phyloP scores from a whole-genome alignment of 2,797 vertebrate genomes.

The Coluber constrictor region DNA sequence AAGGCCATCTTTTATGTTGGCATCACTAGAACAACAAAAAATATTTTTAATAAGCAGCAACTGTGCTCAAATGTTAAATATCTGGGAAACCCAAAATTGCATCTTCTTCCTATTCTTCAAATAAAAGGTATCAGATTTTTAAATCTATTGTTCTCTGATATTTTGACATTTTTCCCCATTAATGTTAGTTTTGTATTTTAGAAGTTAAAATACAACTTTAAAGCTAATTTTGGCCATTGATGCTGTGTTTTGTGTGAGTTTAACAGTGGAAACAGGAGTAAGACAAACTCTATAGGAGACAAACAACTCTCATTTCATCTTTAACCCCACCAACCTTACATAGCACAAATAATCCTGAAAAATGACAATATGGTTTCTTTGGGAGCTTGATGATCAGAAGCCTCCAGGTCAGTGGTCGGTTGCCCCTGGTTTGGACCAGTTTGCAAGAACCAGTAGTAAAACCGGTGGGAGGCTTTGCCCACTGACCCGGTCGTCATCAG shows the following conservation, averaged over 20 bases:
- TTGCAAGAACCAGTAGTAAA: too few species aligned
- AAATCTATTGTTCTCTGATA: not conserved
- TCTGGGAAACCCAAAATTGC: not conserved
- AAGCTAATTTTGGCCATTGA: not conserved
- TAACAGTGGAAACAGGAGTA: not conserved
- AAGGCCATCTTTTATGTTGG: constrained; percentile 85
- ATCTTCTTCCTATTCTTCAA: not conserved
- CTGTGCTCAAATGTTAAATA: fast-evolving
- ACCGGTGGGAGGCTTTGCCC: too few species aligned
- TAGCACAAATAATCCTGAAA: not conserved
- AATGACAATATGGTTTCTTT: not conserved
- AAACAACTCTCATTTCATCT: not conserved
- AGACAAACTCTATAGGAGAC: not conserved
- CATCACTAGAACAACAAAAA: constrained; percentile 72
- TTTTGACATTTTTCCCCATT: not conserved
- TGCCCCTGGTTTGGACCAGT: too few species aligned
- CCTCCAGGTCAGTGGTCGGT: not conserved
- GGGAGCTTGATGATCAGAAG: not conserved
- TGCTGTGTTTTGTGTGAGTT: not conserved
- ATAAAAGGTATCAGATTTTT: not conserved
- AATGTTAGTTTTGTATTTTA: not conserved
- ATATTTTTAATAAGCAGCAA: not conserved
- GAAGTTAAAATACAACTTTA: not conserved
- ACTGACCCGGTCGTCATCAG: too few species aligned
- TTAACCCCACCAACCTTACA: not conserved